Evolutionary conservation across 2,888 invertebrate genomes (phyloP).

Genomic region (Rambutsinella grinnellia): DNA sequence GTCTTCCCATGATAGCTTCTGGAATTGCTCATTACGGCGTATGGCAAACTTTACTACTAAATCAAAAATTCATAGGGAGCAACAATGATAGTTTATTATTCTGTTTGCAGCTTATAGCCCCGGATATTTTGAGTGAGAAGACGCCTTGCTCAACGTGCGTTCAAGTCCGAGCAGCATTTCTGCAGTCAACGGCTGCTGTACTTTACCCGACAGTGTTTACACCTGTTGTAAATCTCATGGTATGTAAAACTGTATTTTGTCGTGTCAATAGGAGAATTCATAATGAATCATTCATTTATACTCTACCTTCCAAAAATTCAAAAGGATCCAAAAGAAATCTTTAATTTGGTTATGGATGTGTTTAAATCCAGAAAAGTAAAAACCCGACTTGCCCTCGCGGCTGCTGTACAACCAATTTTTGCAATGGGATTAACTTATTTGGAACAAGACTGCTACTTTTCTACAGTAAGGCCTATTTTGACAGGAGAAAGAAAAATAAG

Average conservation of each 20-base stretch:
- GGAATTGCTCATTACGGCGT: constrained; percentile 74
- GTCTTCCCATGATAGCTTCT: constrained; percentile 75
- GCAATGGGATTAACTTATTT: constrained; percentile 60
- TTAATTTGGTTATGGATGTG: constrained; percentile 28
- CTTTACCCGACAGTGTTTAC: constrained; percentile 76
- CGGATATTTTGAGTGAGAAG: constrained; percentile 74
- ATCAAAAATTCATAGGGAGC: too few species aligned
- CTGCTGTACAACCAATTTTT: constrained; percentile 50
- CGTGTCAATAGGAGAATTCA: too few species aligned
- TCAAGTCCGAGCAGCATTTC: constrained; percentile 74
- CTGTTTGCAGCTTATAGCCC: constrained; percentile 72
- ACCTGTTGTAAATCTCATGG: constrained; percentile 75
- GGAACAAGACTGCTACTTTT: constrained; percentile 52
- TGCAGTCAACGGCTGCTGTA: constrained; percentile 73
- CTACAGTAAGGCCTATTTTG: constrained; percentile 35
- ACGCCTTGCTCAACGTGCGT: constrained; percentile 77
- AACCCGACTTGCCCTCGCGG: constrained; percentile 18
- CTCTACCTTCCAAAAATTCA: constrained; percentile 49
- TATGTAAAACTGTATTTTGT: too few species aligned
- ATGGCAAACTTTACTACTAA: too few species aligned
- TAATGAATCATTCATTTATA: too few species aligned
- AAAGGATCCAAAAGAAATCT: constrained; percentile 39
- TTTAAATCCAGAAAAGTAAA: constrained; percentile 25
- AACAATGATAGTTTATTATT: constrained; percentile 9
- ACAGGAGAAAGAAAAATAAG: constrained; percentile 15